These are phyloP conservation scores for Pseudochirops cupreus DNA, from an alignment of 2,797 vertebrate genomes.

Conservation along the genomic window DNA sequence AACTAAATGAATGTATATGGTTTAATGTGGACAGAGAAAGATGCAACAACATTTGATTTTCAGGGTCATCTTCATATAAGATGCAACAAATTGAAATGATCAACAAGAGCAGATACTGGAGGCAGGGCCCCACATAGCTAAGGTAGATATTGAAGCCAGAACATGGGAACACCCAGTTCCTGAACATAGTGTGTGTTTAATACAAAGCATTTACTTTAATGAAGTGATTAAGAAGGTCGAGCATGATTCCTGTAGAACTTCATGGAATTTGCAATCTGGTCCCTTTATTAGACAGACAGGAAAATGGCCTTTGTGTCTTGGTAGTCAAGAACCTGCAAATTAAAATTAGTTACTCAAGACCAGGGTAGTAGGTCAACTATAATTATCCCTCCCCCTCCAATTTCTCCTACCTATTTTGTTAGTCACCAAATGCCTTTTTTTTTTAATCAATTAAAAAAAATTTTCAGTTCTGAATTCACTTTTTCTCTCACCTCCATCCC, in stretches of 20 bases:
- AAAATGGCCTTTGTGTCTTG: not conserved
- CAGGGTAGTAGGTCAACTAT: not conserved
- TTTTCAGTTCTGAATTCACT: not conserved
- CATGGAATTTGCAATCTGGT: not conserved
- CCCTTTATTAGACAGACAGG: not conserved
- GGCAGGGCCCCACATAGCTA: not conserved
- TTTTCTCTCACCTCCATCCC: not conserved
- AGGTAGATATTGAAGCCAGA: not conserved
- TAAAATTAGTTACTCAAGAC: not conserved
- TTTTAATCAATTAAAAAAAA: not conserved
- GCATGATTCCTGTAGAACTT: not conserved
- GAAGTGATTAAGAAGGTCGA: not conserved
- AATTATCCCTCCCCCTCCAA: not conserved
- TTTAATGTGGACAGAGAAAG: not conserved
- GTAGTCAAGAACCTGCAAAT: not conserved
- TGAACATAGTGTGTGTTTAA: not conserved
- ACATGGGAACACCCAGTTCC: accelerated
- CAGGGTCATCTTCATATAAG: not conserved
- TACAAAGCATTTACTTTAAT: not conserved
- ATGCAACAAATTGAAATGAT: not conserved
- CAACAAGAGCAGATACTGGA: not conserved
- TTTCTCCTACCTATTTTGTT: not conserved
- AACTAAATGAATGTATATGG: not conserved
- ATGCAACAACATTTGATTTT: not conserved
- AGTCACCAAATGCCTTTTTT: not conserved